Base-by-base conservation (phyloP, 1,140 invertebrate genomes). In the Camponotus pennsylvanicus region DNA sequence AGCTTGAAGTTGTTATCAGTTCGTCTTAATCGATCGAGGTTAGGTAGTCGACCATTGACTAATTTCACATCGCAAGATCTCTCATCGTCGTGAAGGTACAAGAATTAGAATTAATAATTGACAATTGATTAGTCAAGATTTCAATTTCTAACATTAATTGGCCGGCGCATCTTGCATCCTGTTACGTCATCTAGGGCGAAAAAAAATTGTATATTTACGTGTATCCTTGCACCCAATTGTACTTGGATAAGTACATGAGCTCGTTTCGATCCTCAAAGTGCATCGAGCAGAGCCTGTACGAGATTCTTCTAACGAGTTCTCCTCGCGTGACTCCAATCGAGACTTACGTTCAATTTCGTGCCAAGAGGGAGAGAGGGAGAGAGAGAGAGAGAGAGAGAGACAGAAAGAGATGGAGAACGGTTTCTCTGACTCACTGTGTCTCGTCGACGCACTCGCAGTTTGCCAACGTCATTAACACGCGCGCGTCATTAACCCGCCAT, bases 371-470 rank as follows among this genome's bases (percentile, higher is more conserved):
- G 4, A 34, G 42, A 69, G n/a, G 34, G 21, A 45, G 45, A 73
- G 42, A 21, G 40, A 52, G 13, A 34, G 9, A n/a, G 8, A 37
- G 42, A 79, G 7, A 45, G 27, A 57, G 45, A 55, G 37, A 27
- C 49, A 59, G 42, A 21, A 32, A n/a, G 5, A 52, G 32, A 80
- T 21, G 71, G 9, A 57, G 37, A 27, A n/a, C 37, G 42, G 55
- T 83, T 73, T 61, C 69, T 75, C 67, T 83, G 79, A 83, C 79
- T 83, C 79, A 82, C 55, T 42, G 9, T 45, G 40, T 71, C 55
- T 82, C 78, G 40, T 73, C 55, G 52, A 57, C 34, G 37, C 78
- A 57, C 52, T 82, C 37, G 79, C 40, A 45, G 55, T 34, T 71
- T 61, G 79, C 79, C 69, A 55, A 80, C 45, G 55, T 83, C 69